phyloP scores from a whole-genome alignment of 2,888 invertebrate genomes.

The Plagodis dolabraria region DNA sequence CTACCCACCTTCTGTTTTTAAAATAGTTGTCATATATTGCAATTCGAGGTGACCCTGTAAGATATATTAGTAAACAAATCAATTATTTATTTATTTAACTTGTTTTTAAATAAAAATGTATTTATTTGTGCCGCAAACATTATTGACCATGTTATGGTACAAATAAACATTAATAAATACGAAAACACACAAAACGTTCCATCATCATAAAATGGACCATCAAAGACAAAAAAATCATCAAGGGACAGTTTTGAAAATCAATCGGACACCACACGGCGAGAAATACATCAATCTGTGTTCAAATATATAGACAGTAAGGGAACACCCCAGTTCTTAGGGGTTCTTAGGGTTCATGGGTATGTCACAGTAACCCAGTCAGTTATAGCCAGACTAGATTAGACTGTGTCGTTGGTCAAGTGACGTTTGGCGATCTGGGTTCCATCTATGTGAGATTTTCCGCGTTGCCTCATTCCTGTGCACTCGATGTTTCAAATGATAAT shows the following conservation, averaged over 20 bases:
- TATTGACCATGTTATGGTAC: constrained; percentile 10
- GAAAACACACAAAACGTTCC: constrained; percentile 20
- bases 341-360: no score
- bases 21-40: no score
- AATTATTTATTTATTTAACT: neutral
- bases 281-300: constrained; percentile 18
- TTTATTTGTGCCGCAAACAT: constrained; percentile 6
- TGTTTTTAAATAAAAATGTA: constrained; percentile 5
- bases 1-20: no score
- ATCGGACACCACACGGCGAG: constrained; percentile 26
- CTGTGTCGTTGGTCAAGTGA: no score
- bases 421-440: no score
- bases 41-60: no score
- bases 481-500: no score
- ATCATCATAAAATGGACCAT: constrained; percentile 26
- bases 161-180: constrained; percentile 18
- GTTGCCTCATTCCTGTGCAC: no score
- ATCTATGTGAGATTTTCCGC: no score
- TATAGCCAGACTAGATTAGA: no score
- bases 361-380: no score
- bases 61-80: no score
- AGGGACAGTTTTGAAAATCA: constrained; percentile 24
- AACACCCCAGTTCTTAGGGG: neutral
- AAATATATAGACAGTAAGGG: constrained; percentile 10
- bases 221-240: constrained; percentile 20